Percentiles rank a stretch among this genome's conserved stretches.
These are phyloP conservation scores for Glaucidium brasilianum DNA, from an alignment of 2,113 vertebrate genomes.

Conservation along the genomic window DNA sequence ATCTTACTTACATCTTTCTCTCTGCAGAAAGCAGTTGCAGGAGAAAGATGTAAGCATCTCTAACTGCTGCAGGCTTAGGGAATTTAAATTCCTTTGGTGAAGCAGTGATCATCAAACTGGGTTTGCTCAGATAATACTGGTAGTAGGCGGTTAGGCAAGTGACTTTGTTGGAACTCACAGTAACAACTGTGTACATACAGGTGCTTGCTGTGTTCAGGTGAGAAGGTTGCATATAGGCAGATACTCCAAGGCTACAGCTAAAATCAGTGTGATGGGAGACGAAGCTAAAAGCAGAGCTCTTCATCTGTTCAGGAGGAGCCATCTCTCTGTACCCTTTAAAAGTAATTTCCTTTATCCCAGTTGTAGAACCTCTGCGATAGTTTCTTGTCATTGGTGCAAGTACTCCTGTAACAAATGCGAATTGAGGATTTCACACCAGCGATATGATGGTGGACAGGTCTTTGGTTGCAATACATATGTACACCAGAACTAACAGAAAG, in stretches of 20 bases:
- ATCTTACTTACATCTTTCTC: too few relatives aligned
- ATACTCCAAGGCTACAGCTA: not conserved
- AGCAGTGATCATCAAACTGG: not conserved
- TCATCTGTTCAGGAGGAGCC: not conserved
- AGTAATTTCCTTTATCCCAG: not conserved
- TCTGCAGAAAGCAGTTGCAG: not conserved
- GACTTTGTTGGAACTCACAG: not conserved
- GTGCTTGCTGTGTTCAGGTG: not conserved
- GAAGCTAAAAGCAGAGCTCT: not conserved
- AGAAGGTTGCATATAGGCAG: not conserved
- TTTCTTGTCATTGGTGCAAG: not conserved
- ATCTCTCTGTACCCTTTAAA: not conserved
- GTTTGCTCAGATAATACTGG: not conserved
- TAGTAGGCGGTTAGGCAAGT: not conserved
- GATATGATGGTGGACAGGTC: not conserved
- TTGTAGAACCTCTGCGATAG: not conserved
- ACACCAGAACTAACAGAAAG: not conserved
- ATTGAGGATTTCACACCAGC: not conserved
- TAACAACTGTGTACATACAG: not conserved
- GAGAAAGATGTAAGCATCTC: not conserved
- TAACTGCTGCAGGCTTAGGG: not conserved
- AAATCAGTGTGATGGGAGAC: not conserved
- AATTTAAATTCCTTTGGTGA: not conserved
- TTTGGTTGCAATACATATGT: accelerated
- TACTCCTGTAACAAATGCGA: not conserved